Base-by-base conservation (phyloP, 2,888 invertebrate genomes). In the Orchesella flavescens region DNA sequence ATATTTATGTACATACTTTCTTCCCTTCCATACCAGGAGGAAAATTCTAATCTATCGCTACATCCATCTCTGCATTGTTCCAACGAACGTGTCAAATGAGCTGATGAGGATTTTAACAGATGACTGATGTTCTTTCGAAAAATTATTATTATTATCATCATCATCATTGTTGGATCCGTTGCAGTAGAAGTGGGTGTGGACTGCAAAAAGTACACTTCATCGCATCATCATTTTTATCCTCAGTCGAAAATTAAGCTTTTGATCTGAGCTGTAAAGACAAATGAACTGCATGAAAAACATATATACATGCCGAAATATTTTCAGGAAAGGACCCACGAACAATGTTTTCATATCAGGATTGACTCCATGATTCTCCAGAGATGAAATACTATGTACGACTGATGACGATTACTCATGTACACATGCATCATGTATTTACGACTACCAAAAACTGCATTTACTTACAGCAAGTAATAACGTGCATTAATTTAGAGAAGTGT, bases 21-120 rank as follows among this genome's bases (percentile, higher is more conserved):
- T 49, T 49, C n/a, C 49, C 49, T 49, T 49, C 17, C n/a, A 17
- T 57, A 17, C n/a, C 17, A 21, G 59, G 17, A 59, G 2, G 59
- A 59, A 59, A 21, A 12, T 59, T n/a, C 12, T 13, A 21, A 59
- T 12, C 19, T 3, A 7, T 10, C 65, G 13, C 65, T 24, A 34
- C 34, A 34, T 34, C 34, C 34, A 34, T 34, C 34, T 34, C n/a
- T n/a, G n/a, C n/a, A 34, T 34, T 34, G 34, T 65, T 34, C 34
- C 65, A 65, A 65, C 17, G 49, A 69, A 24, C 69, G 43, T 53
- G 69, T 69, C 69, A 69, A 53, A 69, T 53, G 53, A 13, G 13
- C 21, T 23, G 53, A 53, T 12, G 53, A 69, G 69, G 53, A 53
- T 53, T 53, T 46, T 21, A 49, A 1, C 21, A 49, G 19, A 19